Conservation (phyloP, 2,888 invertebrate species). For the Halictus ligatus region DNA sequence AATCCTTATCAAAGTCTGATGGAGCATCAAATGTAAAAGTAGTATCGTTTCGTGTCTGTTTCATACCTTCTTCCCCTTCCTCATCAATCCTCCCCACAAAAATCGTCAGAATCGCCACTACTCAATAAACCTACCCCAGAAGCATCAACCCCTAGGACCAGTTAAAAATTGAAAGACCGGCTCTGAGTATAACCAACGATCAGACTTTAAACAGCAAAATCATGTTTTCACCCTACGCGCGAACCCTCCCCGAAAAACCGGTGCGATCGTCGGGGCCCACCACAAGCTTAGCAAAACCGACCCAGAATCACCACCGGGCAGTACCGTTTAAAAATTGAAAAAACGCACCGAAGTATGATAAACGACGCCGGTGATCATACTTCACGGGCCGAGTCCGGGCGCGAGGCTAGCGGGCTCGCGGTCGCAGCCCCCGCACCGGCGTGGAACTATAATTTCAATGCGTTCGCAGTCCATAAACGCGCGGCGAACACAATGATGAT, state of each 20-base stretch:
- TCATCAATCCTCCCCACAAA: too few relatives aligned
- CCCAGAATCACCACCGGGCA: neutral
- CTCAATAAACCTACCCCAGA: too few relatives aligned
- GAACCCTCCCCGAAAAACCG: neutral
- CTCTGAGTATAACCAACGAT: neutral
- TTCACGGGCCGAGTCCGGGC: neutral
- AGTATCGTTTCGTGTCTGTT: too few relatives aligned
- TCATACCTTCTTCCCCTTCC: too few relatives aligned
- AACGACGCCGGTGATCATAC: neutral
- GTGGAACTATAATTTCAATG: slow-evolving; percentile 45
- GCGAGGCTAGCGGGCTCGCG: slow-evolving; percentile 1
- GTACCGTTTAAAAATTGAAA: neutral
- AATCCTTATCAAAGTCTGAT: too few relatives aligned
- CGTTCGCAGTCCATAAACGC: slow-evolving; percentile 52
- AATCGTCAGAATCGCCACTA: too few relatives aligned
- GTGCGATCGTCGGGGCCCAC: neutral
- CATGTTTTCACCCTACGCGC: neutral
- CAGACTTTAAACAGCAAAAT: neutral
- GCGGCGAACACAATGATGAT: slow-evolving; percentile 55
- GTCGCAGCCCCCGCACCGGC: slow-evolving; percentile 7
- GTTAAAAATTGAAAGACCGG: neutral
- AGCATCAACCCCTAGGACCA: too few relatives aligned
- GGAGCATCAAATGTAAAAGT: too few relatives aligned
- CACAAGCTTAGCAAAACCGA: neutral
- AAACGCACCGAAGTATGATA: slow-evolving; percentile 4